Evolutionary conservation across 2,113 vertebrate genomes (phyloP), one percentile per base, ranked within the genome.

Genomic region (Asarcornis scutulata): DNA sequence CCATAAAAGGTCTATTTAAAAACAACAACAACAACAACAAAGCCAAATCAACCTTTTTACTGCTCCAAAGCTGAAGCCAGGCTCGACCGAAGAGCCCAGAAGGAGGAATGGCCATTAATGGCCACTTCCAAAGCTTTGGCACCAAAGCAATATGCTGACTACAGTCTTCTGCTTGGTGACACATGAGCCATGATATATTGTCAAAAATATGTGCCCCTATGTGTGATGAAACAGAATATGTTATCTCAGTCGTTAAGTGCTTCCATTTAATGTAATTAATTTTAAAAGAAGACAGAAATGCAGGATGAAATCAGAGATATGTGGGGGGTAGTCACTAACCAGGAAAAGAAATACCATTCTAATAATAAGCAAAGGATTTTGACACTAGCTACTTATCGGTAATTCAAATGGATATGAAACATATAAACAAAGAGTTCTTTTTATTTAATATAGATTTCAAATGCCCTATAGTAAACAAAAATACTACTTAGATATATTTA

Each of bases 251-350:
- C 31, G 3, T 71, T 95, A 85, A 94, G 74, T 83, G 46, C 88
- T 94, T 96, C 67, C 88, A 92, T 88, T 95, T 94, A 96, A 85
- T 89, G 63, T 89, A 83, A 91, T 95, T 96, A 83, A 81, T 48
- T 91, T 76, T 88, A 78, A 92, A 84, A 74, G 76, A 94, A 76
- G 97, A 55, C 50, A 86, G 87, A 93, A 93, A 84, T 94, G 84
- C 22, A 68, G 78, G 21, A 56, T 95, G 93, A 90, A 95, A 89
- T 82, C 60, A 81, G 67, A 92, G 69, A 38, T 58, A 69, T 55
- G 46, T 18, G 75, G 62, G 23, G 48, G 34, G 50, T 63, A 86
- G 71, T 94, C 92, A 94, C 42, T 94, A 84, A 92, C 91, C 83
- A 87, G 91, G 83, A 94, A 95, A 94, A 87, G 62, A 92, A 72